Base-by-base conservation (phyloP, 2,797 vertebrate species). In the Gymnocypris eckloni region DNA sequence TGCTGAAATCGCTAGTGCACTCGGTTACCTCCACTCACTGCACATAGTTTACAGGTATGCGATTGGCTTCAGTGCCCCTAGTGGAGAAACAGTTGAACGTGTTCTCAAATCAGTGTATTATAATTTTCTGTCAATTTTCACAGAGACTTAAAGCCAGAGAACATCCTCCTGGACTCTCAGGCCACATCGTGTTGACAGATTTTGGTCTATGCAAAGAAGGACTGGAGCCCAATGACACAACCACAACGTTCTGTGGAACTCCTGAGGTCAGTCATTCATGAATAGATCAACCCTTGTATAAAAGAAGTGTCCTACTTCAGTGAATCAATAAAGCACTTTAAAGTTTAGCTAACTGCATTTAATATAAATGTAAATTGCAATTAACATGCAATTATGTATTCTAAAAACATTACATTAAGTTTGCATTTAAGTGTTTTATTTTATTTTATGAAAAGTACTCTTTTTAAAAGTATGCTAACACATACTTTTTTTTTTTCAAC, bases 121-220 rank as follows among this genome's bases (percentile, higher is more conserved):
- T 67, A 76, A 39, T 39, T n/a, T 28, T 20, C 2, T 87, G 25
- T 56, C 37, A 10, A n/a, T 87, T 61, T 87, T 41, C 6, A 94
- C 93, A 97, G 98, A 95, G 98, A 99, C 93, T 94, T 99, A 93
- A 99, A 99, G 90, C 98, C 98, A 0, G 98, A 99, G 93, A 99
- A 99, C 92, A 99, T 99, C 93, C 93, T 99, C 87, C 92, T 99
- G 0, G 98, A 99, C 92, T 98, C 97, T 0, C 96, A 97, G 90
- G 98, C 3, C 98, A 99, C 89, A 99, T 99, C 50, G 96, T 99
- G 86, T 95, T 99, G 83, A 99, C 98, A 41, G 98, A 99, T 92
- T 99, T 99, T 41, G 98, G 98, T 75, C 96, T 99, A 82, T 99
- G 98, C 95, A 99, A 99, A 91, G 98, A 99, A 92, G 98, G 98